Evolutionary conservation across 2,797 vertebrate species (phyloP).

Genomic region (Sandelia bainsii): DNA sequence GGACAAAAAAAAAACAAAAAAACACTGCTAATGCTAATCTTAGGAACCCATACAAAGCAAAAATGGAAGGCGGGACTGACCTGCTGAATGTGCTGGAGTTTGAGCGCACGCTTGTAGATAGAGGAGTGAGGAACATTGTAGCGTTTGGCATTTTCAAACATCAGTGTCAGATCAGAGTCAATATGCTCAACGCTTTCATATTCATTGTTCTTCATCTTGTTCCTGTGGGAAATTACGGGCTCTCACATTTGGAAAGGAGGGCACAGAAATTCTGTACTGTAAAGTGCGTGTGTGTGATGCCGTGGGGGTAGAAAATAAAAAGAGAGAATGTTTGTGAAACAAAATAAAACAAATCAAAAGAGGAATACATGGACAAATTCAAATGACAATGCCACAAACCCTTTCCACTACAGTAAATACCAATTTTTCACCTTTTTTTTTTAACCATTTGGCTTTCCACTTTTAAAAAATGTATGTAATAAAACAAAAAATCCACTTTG

Average conservation of each 20-base stretch:
- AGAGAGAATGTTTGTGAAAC: slow-evolving; percentile 51
- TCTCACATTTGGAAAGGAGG: slow-evolving; percentile 74
- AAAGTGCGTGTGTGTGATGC: slow-evolving; percentile 59
- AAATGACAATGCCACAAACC: not conserved
- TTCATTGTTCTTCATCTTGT: slow-evolving; percentile 95
- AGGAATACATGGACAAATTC: slow-evolving; percentile 16
- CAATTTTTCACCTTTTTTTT: not conserved
- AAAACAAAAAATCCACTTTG: no score
- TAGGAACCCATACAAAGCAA: not conserved
- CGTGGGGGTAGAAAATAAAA: slow-evolving; percentile 49
- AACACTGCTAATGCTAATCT: not conserved
- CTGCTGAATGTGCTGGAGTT: slow-evolving; percentile 98
- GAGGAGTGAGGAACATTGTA: slow-evolving; percentile 97
- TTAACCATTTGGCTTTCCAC: no score
- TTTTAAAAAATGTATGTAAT: no score
- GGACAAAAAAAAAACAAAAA: not conserved
- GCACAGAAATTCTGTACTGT: slow-evolving; percentile 71
- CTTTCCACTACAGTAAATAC: not conserved
- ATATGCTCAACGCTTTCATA: slow-evolving; percentile 95
- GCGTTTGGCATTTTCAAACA: slow-evolving; percentile 99
- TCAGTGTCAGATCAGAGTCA: slow-evolving; percentile 93
- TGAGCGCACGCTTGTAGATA: slow-evolving; percentile 96
- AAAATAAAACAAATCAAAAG: slow-evolving; percentile 34
- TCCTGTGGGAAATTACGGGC: slow-evolving; percentile 83
- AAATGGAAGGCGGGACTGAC: slow-evolving; percentile 70